Base-by-base conservation (phyloP, 2,888 invertebrate species). In the Cynaeus angustus region DNA sequence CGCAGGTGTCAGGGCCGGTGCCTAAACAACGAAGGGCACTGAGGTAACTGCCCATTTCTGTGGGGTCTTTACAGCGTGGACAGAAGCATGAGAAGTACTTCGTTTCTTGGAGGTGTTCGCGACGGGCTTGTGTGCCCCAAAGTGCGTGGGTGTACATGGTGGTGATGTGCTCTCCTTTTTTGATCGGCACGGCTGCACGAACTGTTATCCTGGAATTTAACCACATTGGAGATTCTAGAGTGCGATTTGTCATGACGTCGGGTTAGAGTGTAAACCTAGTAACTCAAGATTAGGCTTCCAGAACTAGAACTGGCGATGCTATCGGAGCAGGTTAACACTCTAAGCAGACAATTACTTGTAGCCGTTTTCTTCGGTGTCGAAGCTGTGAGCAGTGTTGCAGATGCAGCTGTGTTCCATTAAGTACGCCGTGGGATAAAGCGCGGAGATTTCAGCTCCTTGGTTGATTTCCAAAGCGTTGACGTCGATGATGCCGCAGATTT, bases 81-180 rank as follows among this genome's bases (percentile, higher is more conserved):
- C 95, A 95, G 41, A 68, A 74, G 48, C 95, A 95, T 0, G 87
- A 83, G 75, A 95, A 95, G 80, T 94, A 94, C 84, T 95, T 95
- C 0, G 93, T 92, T 69, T 92, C 89, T 74, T 88, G 87, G 14
- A 95, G 86, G 85, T 95, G 95, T 74, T 93, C 92, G 70, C 93
- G 88, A 73, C 96, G 88, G 37, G 92, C 91, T 81, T 92, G 91
- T 0, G 95, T 95, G 0, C 94, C 93, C 96, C 96, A 96, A 69
- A 96, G 84, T 7, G 94, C 93, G 80, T 96, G 95, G 3, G 95
- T 94, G 78, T 96, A 96, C 89, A 93, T 94, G 0, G 95, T 95
- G 6, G 91, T 89, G 30, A 96, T 87, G 80, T 94, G 92, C 41
- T 91, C 89, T 0, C 91, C 94, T 82, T 90, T 91, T 72, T 87